Evolutionary conservation across 2,797 vertebrate genomes (phyloP), one percentile per base, ranked within the genome.

Genomic region (Neosilurus mollespiculum): DNA sequence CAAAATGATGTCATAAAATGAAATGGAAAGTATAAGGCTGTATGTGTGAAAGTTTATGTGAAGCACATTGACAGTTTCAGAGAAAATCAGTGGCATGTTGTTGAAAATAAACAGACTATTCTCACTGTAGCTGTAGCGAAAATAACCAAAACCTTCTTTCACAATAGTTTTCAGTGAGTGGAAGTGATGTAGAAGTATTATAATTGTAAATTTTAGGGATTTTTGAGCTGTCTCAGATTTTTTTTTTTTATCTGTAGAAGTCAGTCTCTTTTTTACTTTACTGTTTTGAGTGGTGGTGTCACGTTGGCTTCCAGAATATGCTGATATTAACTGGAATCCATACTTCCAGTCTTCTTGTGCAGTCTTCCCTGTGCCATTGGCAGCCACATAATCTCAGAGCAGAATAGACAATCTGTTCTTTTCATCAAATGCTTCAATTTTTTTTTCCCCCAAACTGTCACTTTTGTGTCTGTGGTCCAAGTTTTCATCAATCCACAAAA

Each of bases 21-120:
- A 18, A 64, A 64, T 64, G 37, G 20, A 78, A 64, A n/a, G 58
- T 43, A 43, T 78, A 24, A 24, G 14, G 56, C 73, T 59, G 56
- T 37, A 77, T 64, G 76, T 64, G 76, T 78, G 59, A 24, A 51
- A 9, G 37, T 22, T 78, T 51, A 64, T 64, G 59, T 64, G 43
- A 62, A 26, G 37, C 37, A 18, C 14, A 64, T 8, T 78, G 59
- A 78, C 76, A 64, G 37, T 15, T 18, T 43, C 16, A 7, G n/a
- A 26, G 61, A 43, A 20, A 78, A 78, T 62, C 59, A 51, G 58
- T 49, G 37, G 37, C 62, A 51, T 26, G 22, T 37, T 26, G n/a
- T 24, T 22, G 49, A 62, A 64, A 51, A 64, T 51, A 65, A 65
- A 65, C 77, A 51, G 43, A 65, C 49, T 78, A 1, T 62, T 78